These are phyloP conservation scores for Mesorhabditis sp. DNA, from an alignment of 2,888 invertebrate genomes.

Conservation along the genomic window DNA sequence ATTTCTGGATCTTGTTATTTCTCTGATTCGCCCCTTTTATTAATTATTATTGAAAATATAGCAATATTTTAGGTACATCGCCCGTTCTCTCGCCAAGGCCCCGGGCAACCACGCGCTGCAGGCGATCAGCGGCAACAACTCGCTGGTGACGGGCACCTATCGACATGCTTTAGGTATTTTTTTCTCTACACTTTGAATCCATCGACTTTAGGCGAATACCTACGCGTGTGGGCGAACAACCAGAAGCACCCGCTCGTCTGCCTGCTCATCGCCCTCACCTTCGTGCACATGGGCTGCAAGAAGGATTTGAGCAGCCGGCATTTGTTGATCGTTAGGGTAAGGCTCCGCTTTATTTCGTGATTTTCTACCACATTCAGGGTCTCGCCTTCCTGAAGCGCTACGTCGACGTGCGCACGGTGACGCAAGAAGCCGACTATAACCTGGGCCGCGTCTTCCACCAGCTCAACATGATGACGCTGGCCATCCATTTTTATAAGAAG, in stretches of 20 bases:
- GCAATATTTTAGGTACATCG: constrained; percentile 34
- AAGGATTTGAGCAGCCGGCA: constrained; percentile 53
- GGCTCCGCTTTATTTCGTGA: background rate
- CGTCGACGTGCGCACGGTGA: constrained; percentile 30
- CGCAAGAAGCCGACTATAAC: constrained; percentile 47
- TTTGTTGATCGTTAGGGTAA: constrained; percentile 42
- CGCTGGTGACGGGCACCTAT: constrained; percentile 54
- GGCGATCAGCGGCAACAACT: constrained; percentile 55
- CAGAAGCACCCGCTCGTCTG: constrained; percentile 42
- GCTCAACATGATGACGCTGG: constrained; percentile 44
- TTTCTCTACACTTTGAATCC: background rate
- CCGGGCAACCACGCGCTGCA: constrained; percentile 48
- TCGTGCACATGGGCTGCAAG: constrained; percentile 55
- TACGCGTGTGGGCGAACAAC: constrained; percentile 44
- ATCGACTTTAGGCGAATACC: constrained; percentile 43
- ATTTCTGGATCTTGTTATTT: background rate
- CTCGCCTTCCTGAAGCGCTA: constrained; percentile 51
- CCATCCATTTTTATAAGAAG: constrained; percentile 50
- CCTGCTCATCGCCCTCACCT: constrained; percentile 50
- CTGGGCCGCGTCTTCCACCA: constrained; percentile 54
- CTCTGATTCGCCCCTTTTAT: background rate
- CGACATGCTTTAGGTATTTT: constrained; percentile 40
- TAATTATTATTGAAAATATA: background rate
- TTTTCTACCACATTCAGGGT: constrained; percentile 28
- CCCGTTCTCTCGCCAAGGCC: constrained; percentile 46